These are phyloP conservation scores for Choristoneura fumiferana DNA, from an alignment of 1,140 invertebrate species.

Conservation along the genomic window DNA sequence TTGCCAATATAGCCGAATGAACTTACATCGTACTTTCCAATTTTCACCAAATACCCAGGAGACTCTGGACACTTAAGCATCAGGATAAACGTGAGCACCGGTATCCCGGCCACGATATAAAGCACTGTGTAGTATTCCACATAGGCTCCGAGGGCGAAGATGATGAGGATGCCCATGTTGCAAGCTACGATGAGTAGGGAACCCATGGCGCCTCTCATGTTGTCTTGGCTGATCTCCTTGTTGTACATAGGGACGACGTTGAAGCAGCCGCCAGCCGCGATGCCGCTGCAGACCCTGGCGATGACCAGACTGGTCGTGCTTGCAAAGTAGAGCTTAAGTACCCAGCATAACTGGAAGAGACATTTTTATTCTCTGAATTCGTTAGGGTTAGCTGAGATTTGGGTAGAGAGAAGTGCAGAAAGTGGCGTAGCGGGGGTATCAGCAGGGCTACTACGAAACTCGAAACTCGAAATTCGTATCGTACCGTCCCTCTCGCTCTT, in stretches of 20 bases:
- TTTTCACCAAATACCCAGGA: slow-evolving; percentile 63
- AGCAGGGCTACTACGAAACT: too few relatives aligned
- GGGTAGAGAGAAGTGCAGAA: too few relatives aligned
- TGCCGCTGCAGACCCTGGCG: slow-evolving; percentile 64
- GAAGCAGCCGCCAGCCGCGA: slow-evolving; percentile 71
- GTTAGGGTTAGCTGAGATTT: too few relatives aligned
- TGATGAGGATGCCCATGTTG: slow-evolving; percentile 53
- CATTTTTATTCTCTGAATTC: too few relatives aligned
- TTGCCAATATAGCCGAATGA: slow-evolving; percentile 14
- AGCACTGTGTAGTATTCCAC: slow-evolving; percentile 57
- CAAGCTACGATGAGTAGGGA: too few relatives aligned
- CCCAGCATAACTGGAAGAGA: slow-evolving; percentile 54
- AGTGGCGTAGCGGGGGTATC: too few relatives aligned
- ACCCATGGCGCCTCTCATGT: slow-evolving; percentile 73
- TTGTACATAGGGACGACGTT: slow-evolving; percentile 79
- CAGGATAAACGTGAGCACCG: slow-evolving; percentile 48
- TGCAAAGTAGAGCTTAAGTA: slow-evolving; percentile 55
- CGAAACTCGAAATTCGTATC: too few relatives aligned
- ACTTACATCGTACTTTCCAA: slow-evolving; percentile 55
- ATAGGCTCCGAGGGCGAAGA: slow-evolving; percentile 65
- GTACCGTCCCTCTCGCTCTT: too few relatives aligned
- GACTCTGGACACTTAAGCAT: slow-evolving; percentile 73
- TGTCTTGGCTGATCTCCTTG: slow-evolving; percentile 79
- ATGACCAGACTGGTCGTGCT: slow-evolving; percentile 44
- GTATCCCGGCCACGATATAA: slow-evolving; percentile 54